Conservation (phyloP, 2,797 vertebrate species). For the Tamandua tetradactyla region DNA sequence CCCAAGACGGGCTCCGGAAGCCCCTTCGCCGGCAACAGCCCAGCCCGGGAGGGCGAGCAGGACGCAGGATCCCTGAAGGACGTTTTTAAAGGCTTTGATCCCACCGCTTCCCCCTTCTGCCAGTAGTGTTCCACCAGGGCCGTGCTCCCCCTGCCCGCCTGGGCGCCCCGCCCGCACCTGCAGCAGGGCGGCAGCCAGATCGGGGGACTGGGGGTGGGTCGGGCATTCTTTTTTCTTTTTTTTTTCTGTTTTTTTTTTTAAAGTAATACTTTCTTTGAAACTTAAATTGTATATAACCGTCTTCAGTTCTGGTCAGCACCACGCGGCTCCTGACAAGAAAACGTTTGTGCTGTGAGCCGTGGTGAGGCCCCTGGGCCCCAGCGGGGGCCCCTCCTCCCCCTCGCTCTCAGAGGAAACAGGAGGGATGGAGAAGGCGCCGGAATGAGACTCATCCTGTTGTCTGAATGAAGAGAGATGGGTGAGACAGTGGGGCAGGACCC, state of each 20-base stretch:
- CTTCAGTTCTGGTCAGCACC: constrained; percentile 67
- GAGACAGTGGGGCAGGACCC: neutral
- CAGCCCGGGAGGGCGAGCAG: constrained; percentile 89
- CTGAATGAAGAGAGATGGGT: neutral
- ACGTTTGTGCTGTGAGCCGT: constrained; percentile 39
- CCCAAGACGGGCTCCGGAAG: constrained; percentile 90
- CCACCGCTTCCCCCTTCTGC: constrained; percentile 97
- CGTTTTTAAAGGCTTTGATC: constrained; percentile 98
- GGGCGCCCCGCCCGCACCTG: neutral
- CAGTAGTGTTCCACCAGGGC: constrained; percentile 85
- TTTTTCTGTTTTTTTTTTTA: neutral
- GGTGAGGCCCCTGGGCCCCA: neutral
- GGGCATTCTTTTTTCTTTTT: neutral
- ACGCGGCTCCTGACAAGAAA: neutral
- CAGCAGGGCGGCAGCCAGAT: constrained; percentile 56
- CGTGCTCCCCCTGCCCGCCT: neutral
- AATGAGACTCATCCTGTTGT: neutral
- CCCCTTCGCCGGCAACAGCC: constrained; percentile 94
- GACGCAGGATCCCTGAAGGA: constrained; percentile 96
- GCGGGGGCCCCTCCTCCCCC: neutral
- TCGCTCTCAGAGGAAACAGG: neutral
- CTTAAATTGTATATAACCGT: constrained; percentile 75
- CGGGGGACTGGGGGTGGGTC: neutral
- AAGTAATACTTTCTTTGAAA: constrained; percentile 66
- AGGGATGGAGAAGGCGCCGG: neutral